Evolutionary conservation across 1,140 invertebrate species (phyloP).

Genomic region (Subanguina moxae): DNA sequence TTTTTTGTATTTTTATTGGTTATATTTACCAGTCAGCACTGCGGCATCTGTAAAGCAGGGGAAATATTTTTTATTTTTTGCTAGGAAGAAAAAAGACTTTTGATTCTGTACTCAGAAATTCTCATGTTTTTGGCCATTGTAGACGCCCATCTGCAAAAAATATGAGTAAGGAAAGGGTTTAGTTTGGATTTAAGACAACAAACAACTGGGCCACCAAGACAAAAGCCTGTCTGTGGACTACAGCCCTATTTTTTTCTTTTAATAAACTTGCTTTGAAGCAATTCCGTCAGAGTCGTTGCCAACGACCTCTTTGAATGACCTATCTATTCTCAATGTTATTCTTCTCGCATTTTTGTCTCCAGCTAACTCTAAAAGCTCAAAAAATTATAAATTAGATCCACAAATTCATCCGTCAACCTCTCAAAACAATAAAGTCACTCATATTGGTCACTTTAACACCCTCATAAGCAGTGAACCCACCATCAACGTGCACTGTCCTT

Average conservation of each 20-base stretch:
- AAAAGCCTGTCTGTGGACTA: too few relatives aligned
- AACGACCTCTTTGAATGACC: conserved; percentile 24
- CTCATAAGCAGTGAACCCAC: conserved; percentile 14
- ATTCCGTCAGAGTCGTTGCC: conserved; percentile 13
- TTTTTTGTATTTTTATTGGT: not conserved
- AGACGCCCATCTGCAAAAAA: conserved; percentile 19
- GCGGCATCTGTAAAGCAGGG: not conserved
- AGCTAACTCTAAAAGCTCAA: conserved; percentile 16
- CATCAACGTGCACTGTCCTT: conserved; percentile 8
- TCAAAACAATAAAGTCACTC: conserved; percentile 20
- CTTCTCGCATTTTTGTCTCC: conserved; percentile 22
- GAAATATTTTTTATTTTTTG: not conserved
- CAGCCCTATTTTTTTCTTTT: too few relatives aligned
- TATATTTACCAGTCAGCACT: conserved; percentile 4
- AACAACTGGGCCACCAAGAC: too few relatives aligned
- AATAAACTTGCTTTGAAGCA: not conserved
- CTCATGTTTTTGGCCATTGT: conserved; percentile 30
- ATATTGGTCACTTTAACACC: conserved; percentile 21
- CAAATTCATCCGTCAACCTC: too few relatives aligned
- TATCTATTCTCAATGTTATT: conserved; percentile 21
- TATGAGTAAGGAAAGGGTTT: too few relatives aligned
- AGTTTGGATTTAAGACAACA: too few relatives aligned
- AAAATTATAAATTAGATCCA: not conserved
- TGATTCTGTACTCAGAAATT: conserved; percentile 23
- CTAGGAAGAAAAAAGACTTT: not conserved